Evolutionary conservation across 2,113 vertebrate genomes (phyloP).

Genomic region (Toxostoma redivivum): DNA sequence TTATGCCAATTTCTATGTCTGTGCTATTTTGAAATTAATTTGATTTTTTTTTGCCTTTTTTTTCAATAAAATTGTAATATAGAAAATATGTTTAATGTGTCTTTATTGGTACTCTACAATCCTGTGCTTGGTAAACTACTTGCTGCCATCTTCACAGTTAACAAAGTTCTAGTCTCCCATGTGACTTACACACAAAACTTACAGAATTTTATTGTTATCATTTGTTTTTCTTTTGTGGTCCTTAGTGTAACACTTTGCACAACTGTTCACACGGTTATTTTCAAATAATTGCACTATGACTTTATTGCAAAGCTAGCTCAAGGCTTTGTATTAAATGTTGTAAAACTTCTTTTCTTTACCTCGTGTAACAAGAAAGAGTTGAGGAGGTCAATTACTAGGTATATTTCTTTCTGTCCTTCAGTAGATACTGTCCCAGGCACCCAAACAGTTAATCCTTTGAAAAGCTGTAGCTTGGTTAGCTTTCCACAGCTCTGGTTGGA

Average conservation of each 20-base stretch:
- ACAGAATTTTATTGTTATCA: neutral
- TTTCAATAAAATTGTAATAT: neutral
- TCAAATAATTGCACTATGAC: neutral
- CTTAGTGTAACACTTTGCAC: neutral
- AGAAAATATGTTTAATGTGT: neutral
- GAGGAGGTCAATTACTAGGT: neutral
- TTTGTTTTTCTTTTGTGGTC: neutral
- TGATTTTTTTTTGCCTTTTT: neutral
- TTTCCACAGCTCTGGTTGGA: neutral
- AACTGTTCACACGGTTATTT: neutral
- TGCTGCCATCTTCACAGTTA: neutral
- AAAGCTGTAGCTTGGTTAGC: neutral
- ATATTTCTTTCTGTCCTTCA: neutral
- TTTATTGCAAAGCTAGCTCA: neutral
- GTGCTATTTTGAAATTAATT: neutral
- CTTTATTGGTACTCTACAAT: neutral
- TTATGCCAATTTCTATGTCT: neutral
- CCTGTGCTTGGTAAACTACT: neutral
- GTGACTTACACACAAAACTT: neutral
- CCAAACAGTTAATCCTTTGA: neutral
- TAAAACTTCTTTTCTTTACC: neutral
- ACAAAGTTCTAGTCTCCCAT: neutral
- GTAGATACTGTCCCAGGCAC: neutral
- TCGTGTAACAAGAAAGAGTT: neutral
- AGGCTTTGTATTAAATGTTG: neutral